A percentile compares a stretch with the other conserved stretches of the same genome.
Evolutionary conservation across 2,113 vertebrate genomes (phyloP).

Genomic region (Glaucidium brasilianum): DNA sequence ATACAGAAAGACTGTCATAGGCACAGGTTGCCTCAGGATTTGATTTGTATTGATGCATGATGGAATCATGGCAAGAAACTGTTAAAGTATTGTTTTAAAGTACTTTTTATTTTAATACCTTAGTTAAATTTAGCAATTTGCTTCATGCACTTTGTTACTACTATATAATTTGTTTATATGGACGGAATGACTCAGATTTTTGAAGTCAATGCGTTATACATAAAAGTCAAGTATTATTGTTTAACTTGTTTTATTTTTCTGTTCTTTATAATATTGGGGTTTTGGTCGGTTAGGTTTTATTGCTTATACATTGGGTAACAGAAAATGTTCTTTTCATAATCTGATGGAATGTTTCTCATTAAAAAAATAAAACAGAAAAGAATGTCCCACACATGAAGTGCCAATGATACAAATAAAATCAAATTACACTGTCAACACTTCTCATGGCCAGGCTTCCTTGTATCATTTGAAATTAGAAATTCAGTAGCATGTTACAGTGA

Average conservation of each 20-base stretch:
- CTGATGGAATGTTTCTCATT: slow-evolving; percentile 27
- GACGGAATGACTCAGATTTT: slow-evolving; percentile 55
- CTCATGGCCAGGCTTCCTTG: background rate
- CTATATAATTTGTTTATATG: slow-evolving; percentile 41
- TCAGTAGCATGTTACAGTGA: background rate
- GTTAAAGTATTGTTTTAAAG: slow-evolving; percentile 80
- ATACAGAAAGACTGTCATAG: slow-evolving; percentile 74
- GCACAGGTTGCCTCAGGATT: slow-evolving; percentile 89
- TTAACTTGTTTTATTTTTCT: slow-evolving; percentile 1
- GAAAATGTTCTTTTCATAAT: slow-evolving; percentile 3
- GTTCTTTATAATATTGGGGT: background rate
- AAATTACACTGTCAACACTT: slow-evolving; percentile 20
- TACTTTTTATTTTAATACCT: slow-evolving; percentile 71
- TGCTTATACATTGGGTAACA: background rate
- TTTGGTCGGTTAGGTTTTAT: background rate
- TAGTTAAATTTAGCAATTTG: slow-evolving; percentile 53
- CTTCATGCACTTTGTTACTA: slow-evolving; percentile 66
- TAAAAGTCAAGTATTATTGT: slow-evolving; percentile 25
- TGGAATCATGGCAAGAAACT: slow-evolving; percentile 76
- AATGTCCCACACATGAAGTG: slow-evolving; percentile 1
- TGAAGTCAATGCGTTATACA: slow-evolving; percentile 19
- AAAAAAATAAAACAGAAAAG: background rate
- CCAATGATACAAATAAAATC: slow-evolving; percentile 56
- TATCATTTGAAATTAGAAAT: background rate
- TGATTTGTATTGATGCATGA: slow-evolving; percentile 80